Conservation (phyloP, 2,888 invertebrate genomes). For the Parelbella ahira region DNA sequence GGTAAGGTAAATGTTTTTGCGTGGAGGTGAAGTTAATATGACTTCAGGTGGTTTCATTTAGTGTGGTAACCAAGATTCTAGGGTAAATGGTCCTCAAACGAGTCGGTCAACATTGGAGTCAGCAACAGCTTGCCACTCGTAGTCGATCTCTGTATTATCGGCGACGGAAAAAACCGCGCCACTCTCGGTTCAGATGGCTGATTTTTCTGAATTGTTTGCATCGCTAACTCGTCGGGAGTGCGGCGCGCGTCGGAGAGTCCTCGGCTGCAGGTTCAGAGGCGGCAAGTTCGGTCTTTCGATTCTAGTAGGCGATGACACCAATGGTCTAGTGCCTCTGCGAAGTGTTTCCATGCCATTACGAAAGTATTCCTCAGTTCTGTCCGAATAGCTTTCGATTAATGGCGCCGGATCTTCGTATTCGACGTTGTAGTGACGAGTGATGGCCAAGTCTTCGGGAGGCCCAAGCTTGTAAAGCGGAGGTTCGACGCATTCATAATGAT, state of each 20-base stretch:
- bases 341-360: constrained; percentile 68
- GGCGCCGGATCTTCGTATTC: constrained; percentile 91
- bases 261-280: constrained; percentile 84
- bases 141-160: constrained; percentile 68
- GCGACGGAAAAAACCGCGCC: constrained; percentile 79
- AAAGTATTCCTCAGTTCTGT: constrained; percentile 70
- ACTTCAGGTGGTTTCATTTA: no score
- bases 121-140: constrained; percentile 63
- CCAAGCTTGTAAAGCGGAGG: constrained; percentile 74
- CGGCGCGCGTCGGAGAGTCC: constrained; percentile 73
- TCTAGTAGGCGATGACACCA: constrained; percentile 89
- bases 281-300: constrained; percentile 91
- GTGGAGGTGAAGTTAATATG: no score
- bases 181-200: constrained; percentile 76
- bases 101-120: constrained; percentile 66
- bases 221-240: constrained; percentile 75
- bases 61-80: constrained; percentile 3
- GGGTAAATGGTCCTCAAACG: constrained; percentile 48
- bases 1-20: constrained; percentile 10
- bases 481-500: constrained; percentile 87
- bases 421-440: constrained; percentile 89
- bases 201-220: constrained; percentile 67
- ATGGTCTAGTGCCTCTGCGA: constrained; percentile 80
- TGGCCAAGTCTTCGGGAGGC: constrained; percentile 74
- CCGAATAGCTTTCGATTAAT: constrained; percentile 86